These are phyloP conservation scores for Mamestra configurata DNA, from an alignment of 1,140 invertebrate genomes.

Conservation along the genomic window DNA sequence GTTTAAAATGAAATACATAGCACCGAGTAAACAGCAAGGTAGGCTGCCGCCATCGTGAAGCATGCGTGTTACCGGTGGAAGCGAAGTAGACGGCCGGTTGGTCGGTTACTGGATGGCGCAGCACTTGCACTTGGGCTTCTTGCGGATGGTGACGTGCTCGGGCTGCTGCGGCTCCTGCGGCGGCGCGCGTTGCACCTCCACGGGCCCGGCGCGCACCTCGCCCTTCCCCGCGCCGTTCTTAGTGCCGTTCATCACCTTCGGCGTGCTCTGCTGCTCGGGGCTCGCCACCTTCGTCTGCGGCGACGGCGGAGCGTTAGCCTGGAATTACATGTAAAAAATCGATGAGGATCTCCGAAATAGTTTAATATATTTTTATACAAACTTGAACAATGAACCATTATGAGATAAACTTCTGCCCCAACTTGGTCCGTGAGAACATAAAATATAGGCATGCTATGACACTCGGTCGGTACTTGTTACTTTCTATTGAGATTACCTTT, in stretches of 20 bases:
- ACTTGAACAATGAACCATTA: too few species aligned
- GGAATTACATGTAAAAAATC: conserved; percentile 44
- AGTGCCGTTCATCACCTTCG: conserved; percentile 83
- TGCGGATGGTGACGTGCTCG: conserved; percentile 95
- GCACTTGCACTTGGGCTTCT: conserved; percentile 96
- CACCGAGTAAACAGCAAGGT: conserved; percentile 81
- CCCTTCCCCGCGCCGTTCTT: conserved; percentile 80
- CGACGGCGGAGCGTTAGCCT: conserved; percentile 80
- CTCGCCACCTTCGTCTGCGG: conserved; percentile 77
- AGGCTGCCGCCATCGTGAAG: conserved; percentile 65
- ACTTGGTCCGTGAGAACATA: too few species aligned
- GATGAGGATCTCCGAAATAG: background rate
- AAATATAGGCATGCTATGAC: too few species aligned
- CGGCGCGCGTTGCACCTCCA: conserved; percentile 93
- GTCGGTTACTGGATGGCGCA: conserved; percentile 94
- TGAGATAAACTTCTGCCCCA: too few species aligned
- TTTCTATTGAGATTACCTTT: too few species aligned
- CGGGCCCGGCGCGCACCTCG: conserved; percentile 81
- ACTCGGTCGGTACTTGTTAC: too few species aligned
- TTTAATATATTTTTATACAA: too few species aligned
- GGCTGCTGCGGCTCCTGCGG: conserved; percentile 93
- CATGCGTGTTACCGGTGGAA: conserved; percentile 73
- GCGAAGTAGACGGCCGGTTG: background rate
- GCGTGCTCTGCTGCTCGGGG: conserved; percentile 74
- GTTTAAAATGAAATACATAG: conserved; percentile 73